Evolutionary conservation across 2,888 invertebrate genomes (phyloP).

Genomic region (Sipha maydis): DNA sequence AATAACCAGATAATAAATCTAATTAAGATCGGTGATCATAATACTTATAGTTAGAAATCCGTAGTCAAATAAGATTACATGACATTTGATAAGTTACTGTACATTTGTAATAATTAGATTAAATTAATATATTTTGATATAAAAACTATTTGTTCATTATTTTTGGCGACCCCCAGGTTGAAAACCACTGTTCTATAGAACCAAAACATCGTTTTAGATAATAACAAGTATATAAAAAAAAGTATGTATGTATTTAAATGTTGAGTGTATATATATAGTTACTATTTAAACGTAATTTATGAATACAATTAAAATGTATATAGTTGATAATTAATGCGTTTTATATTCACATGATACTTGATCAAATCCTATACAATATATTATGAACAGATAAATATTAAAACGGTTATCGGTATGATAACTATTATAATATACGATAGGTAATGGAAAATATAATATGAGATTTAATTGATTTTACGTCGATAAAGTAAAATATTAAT

Average conservation of each 20-base stretch:
- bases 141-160: too few species aligned
- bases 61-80: too few species aligned
- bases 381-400: neutral
- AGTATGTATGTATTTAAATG: neutral
- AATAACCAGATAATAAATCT: too few species aligned
- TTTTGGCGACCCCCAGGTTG: too few species aligned
- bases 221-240: neutral
- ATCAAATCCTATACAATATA: neutral
- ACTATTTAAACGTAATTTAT: neutral
- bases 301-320: neutral
- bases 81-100: too few species aligned
- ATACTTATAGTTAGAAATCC: too few species aligned
- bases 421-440: neutral
- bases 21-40: too few species aligned
- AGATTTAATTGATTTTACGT: neutral
- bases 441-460: neutral
- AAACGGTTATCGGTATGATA: neutral
- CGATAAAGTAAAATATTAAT: neutral
- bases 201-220: neutral
- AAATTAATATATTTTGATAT: too few species aligned
- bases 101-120: too few species aligned
- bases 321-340: neutral
- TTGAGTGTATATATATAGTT: neutral
- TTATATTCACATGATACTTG: neutral
- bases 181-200: too few species aligned